Base-by-base conservation (phyloP, 2,888 invertebrate species). In the Agrotis puta region DNA sequence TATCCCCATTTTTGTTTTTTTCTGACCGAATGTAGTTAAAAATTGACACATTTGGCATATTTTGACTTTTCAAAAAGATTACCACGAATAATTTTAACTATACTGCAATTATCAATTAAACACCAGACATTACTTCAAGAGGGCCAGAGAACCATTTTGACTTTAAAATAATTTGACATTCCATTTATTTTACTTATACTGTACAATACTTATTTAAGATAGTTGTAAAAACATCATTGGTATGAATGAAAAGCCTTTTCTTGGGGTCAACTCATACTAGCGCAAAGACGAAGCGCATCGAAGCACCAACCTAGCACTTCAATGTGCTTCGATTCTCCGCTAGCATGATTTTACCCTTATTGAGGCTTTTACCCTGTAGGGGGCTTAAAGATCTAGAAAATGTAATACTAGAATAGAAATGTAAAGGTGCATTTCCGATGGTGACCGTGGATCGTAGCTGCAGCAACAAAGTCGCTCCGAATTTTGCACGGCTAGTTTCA, bases 101-200 rank as follows among this genome's bases (percentile, higher is more conserved):
- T 22, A 20, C 27, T 77, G 77, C 77, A 77, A 70, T 64, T 76
- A 75, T 33, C 45, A 58, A 53, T 22, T 50, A 33, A 39, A 57
- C 48, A 74, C 11, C 18, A 27, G 9, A 75, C 71, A 64, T 57
- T 48, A 57, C 57, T 50, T 45, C 73, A 62, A 77, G 70, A 76
- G 78, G 77, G 68, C 77, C 70, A 66, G 66, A 66, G 76, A 62
- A 74, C 61, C 64, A 74, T 77, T 79, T 62, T 70, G 64, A 67
- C 50, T 51, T 22, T 48, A 63, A 43, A 74, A 58, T 57, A 61
- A n/a, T 61, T 64, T 78, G 77, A 77, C 78, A 77, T 77, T 77
- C 77, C 78, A 78, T 73, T 72, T 70, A 64, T 77, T 24, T 45
- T 65, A 70, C 4, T 4, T 48, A 27, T 47, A 70, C 13, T 61